These are phyloP conservation scores for Andrena bicolor DNA, from an alignment of 2,888 invertebrate genomes.

Conservation along the genomic window DNA sequence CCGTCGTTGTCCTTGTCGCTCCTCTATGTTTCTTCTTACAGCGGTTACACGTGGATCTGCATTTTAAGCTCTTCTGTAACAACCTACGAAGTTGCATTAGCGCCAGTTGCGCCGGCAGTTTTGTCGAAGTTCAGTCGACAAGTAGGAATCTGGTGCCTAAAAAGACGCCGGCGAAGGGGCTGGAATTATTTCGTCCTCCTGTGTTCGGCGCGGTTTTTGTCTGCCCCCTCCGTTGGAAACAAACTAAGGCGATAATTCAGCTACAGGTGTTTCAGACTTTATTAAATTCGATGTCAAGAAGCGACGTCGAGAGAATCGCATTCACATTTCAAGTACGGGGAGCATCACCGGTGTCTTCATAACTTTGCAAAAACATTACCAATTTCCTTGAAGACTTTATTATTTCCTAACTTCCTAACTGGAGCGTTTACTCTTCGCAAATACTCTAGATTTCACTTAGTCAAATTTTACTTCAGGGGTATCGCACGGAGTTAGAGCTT, in stretches of 20 bases:
- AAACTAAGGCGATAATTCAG: constrained; percentile 81
- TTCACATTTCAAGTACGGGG: not conserved
- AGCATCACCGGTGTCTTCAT: not conserved
- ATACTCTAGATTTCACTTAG: not conserved
- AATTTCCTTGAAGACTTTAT: not conserved
- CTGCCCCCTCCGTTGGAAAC: constrained; percentile 40
- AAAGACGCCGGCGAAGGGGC: constrained; percentile 46
- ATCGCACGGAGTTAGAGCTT: no score
- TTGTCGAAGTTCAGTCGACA: constrained; percentile 48
- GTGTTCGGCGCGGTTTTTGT: constrained; percentile 63
- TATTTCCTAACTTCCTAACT: not conserved
- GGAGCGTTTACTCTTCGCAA: not conserved
- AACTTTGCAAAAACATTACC: not conserved
- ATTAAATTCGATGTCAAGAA: constrained; percentile 70
- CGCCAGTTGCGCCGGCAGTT: constrained; percentile 53
- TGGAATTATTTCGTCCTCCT: constrained; percentile 60
- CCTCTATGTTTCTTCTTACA: constrained; percentile 23
- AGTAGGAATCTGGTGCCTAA: constrained; percentile 37
- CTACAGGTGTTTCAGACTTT: constrained; percentile 80
- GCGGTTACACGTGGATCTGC: constrained; percentile 39
- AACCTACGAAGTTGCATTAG: constrained; percentile 63
- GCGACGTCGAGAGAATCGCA: not conserved
- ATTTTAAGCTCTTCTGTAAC: constrained; percentile 57
- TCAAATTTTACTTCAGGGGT: not conserved
- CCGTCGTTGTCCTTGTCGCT: not conserved